These are phyloP conservation scores for Megatriorchis doriae DNA, from an alignment of 2,113 vertebrate genomes.

Conservation along the genomic window DNA sequence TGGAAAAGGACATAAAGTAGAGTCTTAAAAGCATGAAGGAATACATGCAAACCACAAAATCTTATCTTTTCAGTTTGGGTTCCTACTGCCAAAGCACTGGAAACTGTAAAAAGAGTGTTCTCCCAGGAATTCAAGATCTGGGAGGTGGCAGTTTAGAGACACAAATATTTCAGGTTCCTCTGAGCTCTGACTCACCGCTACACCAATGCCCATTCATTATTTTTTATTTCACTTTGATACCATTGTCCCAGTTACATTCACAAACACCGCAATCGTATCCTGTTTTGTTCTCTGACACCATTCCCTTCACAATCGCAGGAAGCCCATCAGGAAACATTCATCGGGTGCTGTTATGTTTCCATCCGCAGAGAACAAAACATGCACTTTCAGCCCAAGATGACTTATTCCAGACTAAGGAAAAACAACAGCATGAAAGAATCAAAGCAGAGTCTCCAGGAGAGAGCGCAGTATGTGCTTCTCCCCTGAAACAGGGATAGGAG, in stretches of 20 bases:
- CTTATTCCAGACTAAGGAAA: slow-evolving; percentile 52
- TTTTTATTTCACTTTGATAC: slow-evolving; percentile 48
- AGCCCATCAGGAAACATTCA: slow-evolving; percentile 49
- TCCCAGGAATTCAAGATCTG: background rate
- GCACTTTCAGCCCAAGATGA: slow-evolving; percentile 51
- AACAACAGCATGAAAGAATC: slow-evolving; percentile 45
- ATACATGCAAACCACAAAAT: background rate
- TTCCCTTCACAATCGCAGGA: slow-evolving; percentile 65
- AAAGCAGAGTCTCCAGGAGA: background rate
- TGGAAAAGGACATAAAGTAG: background rate
- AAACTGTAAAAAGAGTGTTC: background rate
- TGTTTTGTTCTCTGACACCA: slow-evolving; percentile 61
- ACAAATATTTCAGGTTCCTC: background rate
- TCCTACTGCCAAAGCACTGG: background rate
- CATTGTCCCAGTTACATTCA: slow-evolving; percentile 60
- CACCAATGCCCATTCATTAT: slow-evolving; percentile 53
- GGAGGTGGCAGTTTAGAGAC: background rate
- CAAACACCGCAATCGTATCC: slow-evolving; percentile 53
- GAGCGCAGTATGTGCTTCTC: background rate
- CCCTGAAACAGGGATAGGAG: background rate
- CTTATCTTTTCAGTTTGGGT: background rate
- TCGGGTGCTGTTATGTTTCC: slow-evolving; percentile 50
- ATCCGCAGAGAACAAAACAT: slow-evolving; percentile 60
- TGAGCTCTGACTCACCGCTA: slow-evolving; percentile 1
- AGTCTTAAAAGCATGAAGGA: background rate